A percentile compares a stretch with the other conserved stretches of the same genome.
Conservation (phyloP, 2,113 vertebrate genomes). For the Globicephala melas region DNA sequence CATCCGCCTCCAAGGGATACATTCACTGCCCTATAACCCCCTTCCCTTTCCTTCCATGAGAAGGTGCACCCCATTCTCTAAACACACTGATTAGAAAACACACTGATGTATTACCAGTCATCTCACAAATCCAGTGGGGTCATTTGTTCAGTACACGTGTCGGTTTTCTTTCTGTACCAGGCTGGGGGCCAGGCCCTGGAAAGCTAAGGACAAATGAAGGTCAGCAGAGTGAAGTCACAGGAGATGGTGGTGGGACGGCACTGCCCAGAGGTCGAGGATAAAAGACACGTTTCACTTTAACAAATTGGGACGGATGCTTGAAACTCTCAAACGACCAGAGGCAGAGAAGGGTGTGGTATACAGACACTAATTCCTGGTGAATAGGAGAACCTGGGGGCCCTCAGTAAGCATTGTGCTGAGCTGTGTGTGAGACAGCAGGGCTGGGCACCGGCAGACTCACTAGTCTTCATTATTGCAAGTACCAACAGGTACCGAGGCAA, state of each 20-base stretch:
- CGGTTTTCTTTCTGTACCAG: neutral
- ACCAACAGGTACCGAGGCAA: neutral
- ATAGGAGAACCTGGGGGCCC: neutral
- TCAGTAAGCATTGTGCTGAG: neutral
- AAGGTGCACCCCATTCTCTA: neutral
- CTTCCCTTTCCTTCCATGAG: neutral
- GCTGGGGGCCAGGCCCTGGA: neutral
- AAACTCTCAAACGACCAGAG: neutral
- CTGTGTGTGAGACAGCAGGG: neutral
- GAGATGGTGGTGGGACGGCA: neutral
- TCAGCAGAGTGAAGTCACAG: neutral
- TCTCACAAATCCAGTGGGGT: neutral
- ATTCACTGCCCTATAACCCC: neutral
- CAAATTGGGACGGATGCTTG: neutral
- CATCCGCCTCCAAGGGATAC: neutral
- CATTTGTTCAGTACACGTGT: neutral
- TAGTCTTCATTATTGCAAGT: neutral
- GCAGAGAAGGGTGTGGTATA: neutral
- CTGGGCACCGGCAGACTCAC: neutral
- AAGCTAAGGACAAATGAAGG: neutral
- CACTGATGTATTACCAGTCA: neutral
- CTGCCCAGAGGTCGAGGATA: neutral
- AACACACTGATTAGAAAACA: neutral
- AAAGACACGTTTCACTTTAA: neutral
- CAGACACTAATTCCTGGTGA: neutral